These are phyloP conservation scores for Coelogynopora nodosa DNA, from an alignment of 2,888 invertebrate species.

Conservation along the genomic window DNA sequence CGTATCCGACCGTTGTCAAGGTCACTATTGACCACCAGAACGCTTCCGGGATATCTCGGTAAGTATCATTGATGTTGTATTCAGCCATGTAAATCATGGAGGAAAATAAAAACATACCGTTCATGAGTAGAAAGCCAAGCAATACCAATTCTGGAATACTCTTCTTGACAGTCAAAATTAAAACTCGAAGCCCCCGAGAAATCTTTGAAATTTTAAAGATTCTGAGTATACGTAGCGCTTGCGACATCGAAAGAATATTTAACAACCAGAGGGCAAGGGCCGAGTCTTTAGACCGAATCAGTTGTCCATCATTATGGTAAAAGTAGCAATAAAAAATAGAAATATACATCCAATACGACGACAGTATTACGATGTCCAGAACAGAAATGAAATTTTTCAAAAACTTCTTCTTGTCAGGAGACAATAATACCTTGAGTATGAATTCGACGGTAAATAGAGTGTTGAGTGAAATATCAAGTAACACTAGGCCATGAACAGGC, in stretches of 20 bases:
- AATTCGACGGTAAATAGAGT: constrained; percentile 57
- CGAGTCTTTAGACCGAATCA: not conserved
- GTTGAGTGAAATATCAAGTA: constrained; percentile 55
- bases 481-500: constrained; percentile 49
- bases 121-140: constrained; percentile 57
- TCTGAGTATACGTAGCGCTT: constrained; percentile 43
- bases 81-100: constrained; percentile 58
- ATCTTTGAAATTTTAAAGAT: constrained; percentile 47
- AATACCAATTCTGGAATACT: constrained; percentile 58
- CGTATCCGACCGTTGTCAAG: constrained; percentile 47
- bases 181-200: constrained; percentile 57
- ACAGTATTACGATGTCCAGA: constrained; percentile 45
- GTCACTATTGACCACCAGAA: constrained; percentile 47
- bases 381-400: constrained; percentile 41
- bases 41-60: constrained; percentile 46
- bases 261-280: constrained; percentile 39
- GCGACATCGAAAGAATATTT: constrained; percentile 46
- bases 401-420: constrained; percentile 46
- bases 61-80: constrained; percentile 49
- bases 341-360: constrained; percentile 45
- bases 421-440: constrained; percentile 48
- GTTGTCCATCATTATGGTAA: constrained; percentile 15
- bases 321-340: constrained; percentile 41
- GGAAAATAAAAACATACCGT: constrained; percentile 59
- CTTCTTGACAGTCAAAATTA: constrained; percentile 57